These are phyloP conservation scores for Notechis scutatus DNA, from an alignment of 2,113 vertebrate species.

Conservation along the genomic window DNA sequence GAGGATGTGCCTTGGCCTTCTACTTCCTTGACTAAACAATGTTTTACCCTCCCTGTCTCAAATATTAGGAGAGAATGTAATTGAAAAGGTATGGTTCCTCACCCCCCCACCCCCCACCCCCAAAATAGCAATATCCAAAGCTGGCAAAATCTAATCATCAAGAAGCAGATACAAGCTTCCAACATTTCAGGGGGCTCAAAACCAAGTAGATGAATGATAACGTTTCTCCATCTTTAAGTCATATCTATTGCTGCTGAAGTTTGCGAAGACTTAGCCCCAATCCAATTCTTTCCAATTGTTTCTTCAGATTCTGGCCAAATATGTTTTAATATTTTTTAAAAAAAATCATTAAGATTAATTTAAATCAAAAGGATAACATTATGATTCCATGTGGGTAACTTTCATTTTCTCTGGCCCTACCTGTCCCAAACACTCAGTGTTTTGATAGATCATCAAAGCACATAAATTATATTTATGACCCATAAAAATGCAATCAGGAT, in stretches of 20 bases:
- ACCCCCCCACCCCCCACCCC: rapidly evolving
- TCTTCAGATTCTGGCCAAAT: background rate
- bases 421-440: background rate
- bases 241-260: background rate
- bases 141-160: background rate
- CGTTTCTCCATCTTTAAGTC: background rate
- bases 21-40: background rate
- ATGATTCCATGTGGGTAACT: background rate
- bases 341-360: background rate
- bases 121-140: background rate
- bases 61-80: background rate
- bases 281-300: background rate
- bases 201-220: background rate
- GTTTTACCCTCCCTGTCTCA: background rate
- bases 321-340: background rate
- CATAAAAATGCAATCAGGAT: background rate
- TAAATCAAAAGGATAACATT: background rate
- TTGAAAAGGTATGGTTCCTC: background rate
- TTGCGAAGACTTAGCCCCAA: background rate
- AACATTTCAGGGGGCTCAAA: background rate
- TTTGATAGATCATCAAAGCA: background rate
- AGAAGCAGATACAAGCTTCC: background rate
- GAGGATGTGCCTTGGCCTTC: background rate
- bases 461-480: background rate
- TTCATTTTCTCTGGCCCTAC: background rate